Conservation (phyloP, 2,113 vertebrate genomes). For the Solea solea region DNA sequence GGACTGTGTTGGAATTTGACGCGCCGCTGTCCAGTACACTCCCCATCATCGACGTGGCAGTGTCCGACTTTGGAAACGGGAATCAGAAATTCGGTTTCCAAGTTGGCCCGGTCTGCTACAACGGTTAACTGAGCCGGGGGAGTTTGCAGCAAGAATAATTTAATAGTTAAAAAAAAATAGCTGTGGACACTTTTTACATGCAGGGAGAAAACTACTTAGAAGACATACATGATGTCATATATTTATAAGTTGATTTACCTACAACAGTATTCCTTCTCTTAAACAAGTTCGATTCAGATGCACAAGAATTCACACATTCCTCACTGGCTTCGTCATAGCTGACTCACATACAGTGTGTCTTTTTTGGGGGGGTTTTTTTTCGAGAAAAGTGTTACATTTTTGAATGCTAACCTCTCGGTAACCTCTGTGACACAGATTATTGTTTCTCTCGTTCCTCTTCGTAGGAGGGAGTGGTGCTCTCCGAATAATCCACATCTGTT, state of each 20-base stretch:
- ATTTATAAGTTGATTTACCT: constrained; percentile 70
- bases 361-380: too few relatives aligned
- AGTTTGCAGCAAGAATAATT: constrained; percentile 45
- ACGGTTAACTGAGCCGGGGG: constrained; percentile 82
- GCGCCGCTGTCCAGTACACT: constrained; percentile 89
- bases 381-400: background rate
- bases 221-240: constrained; percentile 51
- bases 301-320: constrained; percentile 2
- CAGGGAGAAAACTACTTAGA: constrained; percentile 68
- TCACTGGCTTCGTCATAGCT: constrained; percentile 1
- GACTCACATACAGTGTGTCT: constrained; percentile 8
- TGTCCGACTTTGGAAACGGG: constrained; percentile 93
- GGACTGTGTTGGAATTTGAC: constrained; percentile 91
- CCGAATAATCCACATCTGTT: constrained; percentile 14
- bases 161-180: constrained; percentile 56
- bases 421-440: background rate
- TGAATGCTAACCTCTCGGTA: background rate
- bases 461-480: constrained; percentile 43
- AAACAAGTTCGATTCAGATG: constrained; percentile 5
- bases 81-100: constrained; percentile 99
- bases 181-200: constrained; percentile 71
- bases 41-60: constrained; percentile 91
- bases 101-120: constrained; percentile 93
- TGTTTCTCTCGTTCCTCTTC: constrained; percentile 23
- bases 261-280: constrained; percentile 49